phyloP scores from a whole-genome alignment of 2,113 vertebrate species.

The Psophia crepitans region DNA sequence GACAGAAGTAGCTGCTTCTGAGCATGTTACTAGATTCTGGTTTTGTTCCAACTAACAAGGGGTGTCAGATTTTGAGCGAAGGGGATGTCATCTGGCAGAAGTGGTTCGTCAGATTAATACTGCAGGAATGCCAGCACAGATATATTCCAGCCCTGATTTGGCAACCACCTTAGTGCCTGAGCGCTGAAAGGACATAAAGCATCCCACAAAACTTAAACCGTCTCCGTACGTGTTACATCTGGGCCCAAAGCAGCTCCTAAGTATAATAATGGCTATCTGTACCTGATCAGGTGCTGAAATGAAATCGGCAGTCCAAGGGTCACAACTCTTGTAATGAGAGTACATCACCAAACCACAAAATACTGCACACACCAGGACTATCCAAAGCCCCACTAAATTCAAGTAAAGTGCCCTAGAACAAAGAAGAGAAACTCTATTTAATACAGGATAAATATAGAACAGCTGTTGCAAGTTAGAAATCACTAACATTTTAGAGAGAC shows the following conservation, averaged over 20 bases:
- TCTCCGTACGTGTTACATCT: fast-evolving
- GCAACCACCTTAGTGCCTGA: neutral
- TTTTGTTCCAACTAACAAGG: neutral
- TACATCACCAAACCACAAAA: conserved; percentile 86
- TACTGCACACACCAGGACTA: conserved; percentile 78
- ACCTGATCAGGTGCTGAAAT: conserved; percentile 88
- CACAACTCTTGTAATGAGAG: conserved; percentile 76
- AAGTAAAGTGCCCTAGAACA: conserved; percentile 81
- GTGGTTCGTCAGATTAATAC: fast-evolving
- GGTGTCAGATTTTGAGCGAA: neutral
- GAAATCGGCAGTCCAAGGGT: conserved; percentile 81
- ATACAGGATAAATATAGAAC: neutral
- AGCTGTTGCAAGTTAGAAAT: neutral
- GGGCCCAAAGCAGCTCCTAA: neutral
- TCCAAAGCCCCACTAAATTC: conserved; percentile 84
- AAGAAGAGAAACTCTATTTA: neutral
- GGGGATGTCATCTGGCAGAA: neutral
- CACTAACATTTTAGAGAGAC: neutral
- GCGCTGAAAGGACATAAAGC: neutral
- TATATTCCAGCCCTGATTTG: neutral
- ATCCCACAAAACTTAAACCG: neutral
- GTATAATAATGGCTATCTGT: neutral
- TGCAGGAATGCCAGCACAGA: neutral
- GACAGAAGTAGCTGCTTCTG: neutral
- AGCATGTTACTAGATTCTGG: neutral